Conservation (phyloP, 2,113 vertebrate species). For the Furnarius figulus region DNA sequence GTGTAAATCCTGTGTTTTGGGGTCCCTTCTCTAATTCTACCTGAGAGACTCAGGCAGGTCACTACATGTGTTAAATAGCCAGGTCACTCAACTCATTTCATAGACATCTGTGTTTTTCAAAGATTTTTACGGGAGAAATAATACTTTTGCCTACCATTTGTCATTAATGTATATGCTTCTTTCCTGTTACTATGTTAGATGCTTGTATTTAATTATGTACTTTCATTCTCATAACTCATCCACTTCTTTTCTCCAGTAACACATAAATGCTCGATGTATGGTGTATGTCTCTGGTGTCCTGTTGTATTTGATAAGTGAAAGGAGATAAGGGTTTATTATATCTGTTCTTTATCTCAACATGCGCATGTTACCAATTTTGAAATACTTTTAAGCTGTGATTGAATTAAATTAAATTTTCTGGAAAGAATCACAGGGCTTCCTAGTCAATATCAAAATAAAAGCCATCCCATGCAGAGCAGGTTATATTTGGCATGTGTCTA, state of each 20-base stretch:
- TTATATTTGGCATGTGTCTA: constrained; percentile 27
- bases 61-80: background rate
- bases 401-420: constrained; percentile 22
- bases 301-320: constrained; percentile 14
- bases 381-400: background rate
- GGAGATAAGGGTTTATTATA: constrained; percentile 50
- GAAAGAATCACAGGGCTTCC: background rate
- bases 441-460: constrained; percentile 51
- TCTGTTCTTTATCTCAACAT: background rate
- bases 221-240: constrained; percentile 18
- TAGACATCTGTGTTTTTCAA: background rate
- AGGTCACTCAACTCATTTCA: background rate
- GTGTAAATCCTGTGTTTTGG: background rate
- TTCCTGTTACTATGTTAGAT: constrained; percentile 16
- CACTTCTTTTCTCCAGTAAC: constrained; percentile 5
- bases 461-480: constrained; percentile 13
- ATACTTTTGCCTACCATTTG: constrained; percentile 8
- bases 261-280: constrained; percentile 8
- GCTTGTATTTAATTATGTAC: constrained; percentile 12
- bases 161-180: constrained; percentile 30
- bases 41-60: background rate
- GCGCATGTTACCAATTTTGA: background rate
- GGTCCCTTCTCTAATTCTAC: background rate
- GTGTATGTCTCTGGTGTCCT: constrained; percentile 1
- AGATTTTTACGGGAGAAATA: background rate